Base-by-base conservation (phyloP, 2,888 invertebrate genomes). In the Athripsodes cinereus region DNA sequence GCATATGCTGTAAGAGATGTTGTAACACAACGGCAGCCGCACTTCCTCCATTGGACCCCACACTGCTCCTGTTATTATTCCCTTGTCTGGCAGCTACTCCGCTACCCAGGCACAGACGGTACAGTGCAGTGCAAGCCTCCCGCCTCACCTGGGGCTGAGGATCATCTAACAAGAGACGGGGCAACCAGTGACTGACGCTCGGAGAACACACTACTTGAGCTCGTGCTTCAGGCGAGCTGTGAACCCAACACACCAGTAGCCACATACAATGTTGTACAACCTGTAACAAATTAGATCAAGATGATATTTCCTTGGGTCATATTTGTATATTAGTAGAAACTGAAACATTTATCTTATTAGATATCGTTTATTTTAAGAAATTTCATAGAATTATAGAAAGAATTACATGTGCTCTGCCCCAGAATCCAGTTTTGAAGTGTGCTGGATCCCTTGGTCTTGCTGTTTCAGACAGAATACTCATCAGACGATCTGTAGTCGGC, bases 251-350 rank as follows among this genome's bases (percentile, higher is more conserved):
- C 31, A 96, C 94, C 64, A 96, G 82, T 68, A 96, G 79, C 16
- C 92, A 90, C 88, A 96, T 90, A 16, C 93, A 89, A 70, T 93
- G 95, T 69, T 95, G 94, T 18, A 96, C 89, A 59, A 93, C 87
- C 82, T 83, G 62, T 20, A 59, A 52, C 46, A 46, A 46, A 16
- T 11, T 8, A 31, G 6, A 31, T 31, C 11, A 31, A 31, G 11
- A 31, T 8, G 6, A 31, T 31, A 31, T 31, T 31, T 31, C 6
- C 11, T 31, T n/a, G n/a, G n/a, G n/a, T n/a, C n/a, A n/a, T n/a
- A n/a, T n/a, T n/a, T 11, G 11, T 46, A 46, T 2, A 16, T 19
- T 18, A 2, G 22, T 18, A 19, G 18, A 11, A 48, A 2, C n/a
- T 2, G 20, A 21, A 22, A n/a, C n/a, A n/a, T 47, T 40, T 53